Conservation (phyloP, 2,888 invertebrate genomes). For the Agriotes lineatus region DNA sequence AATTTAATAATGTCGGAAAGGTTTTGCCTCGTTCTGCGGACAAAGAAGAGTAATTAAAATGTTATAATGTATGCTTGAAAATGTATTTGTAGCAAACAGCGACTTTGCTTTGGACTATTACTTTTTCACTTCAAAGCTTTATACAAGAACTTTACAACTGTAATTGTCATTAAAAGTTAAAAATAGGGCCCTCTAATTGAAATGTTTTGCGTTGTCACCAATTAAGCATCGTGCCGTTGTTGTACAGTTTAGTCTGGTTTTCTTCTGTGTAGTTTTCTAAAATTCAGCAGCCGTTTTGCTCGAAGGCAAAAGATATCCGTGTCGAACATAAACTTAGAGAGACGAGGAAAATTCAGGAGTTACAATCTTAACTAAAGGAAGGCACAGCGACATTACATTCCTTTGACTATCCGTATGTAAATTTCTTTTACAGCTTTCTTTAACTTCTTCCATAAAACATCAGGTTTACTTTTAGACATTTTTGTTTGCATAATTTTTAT, state of each 20-base stretch:
- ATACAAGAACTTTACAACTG: too few relatives aligned
- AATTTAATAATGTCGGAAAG: too few relatives aligned
- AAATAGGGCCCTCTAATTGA: too few relatives aligned
- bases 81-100: too few relatives aligned
- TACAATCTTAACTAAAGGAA: slow-evolving; percentile 39
- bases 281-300: slow-evolving; percentile 7
- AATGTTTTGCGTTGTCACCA: too few relatives aligned
- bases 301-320: slow-evolving; percentile 19
- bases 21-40: too few relatives aligned
- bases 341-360: slow-evolving; percentile 30
- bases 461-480: slow-evolving; percentile 39
- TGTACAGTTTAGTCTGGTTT: neutral
- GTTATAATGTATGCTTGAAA: too few relatives aligned
- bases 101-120: too few relatives aligned
- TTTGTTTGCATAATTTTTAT: slow-evolving; percentile 41
- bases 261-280: slow-evolving; percentile 2
- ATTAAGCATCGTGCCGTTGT: neutral
- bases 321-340: slow-evolving; percentile 23
- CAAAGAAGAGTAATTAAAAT: too few relatives aligned
- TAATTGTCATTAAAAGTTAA: too few relatives aligned
- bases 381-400: slow-evolving; percentile 35
- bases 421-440: slow-evolving; percentile 42
- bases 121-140: too few relatives aligned
- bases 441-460: slow-evolving; percentile 43
- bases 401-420: slow-evolving; percentile 44